Base-by-base conservation (phyloP, 1,140 invertebrate genomes). In the Scaptomyza pallida region DNA sequence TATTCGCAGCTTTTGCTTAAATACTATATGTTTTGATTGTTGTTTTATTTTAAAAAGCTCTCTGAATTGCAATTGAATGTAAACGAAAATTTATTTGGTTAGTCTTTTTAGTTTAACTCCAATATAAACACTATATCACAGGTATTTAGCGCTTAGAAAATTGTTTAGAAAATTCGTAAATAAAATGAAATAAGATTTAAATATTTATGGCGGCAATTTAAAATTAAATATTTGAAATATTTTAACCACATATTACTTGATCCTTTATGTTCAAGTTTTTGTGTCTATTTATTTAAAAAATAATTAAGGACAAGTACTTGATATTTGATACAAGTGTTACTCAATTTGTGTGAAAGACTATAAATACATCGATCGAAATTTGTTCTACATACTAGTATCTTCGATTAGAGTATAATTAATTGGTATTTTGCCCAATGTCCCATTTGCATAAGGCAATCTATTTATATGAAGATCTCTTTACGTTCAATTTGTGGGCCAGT, bases 61-160 rank as follows among this genome's bases (percentile, higher is more conserved):
- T 45, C 35, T 43, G 13, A 37, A 71, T 44, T 44, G 68, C 61
- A 56, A 44, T 71, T 65, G 35, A 37, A 41, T 48, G 44, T 10
- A 19, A 15, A 17, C 13, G 51, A 79, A 74, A 45, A 64, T 50
- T 35, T 30, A 56, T 55, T 72, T 64, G 74, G 50, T 83, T 85
- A 83, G 79, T 83, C 79, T 83, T 83, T 83, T 83, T 83, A 79
- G 63, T 79, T 83, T 79, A 75, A 72, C 74, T 79, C 69, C 77
- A 79, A 70, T 79, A 83, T 85, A 85, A 83, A 83, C 79, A 83
- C 79, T 83, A 81, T 77, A 64, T 48, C 75, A 85, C 83, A 83
- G 79, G 79, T 83, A 83, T 60, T 40, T 40, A 40, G 0, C 17
- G 10, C 17, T 21, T 3, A 15, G n/a, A 45, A 52, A 70, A 50